phyloP scores from a whole-genome alignment of 1,140 invertebrate species.

The Caerostris extrusa region DNA sequence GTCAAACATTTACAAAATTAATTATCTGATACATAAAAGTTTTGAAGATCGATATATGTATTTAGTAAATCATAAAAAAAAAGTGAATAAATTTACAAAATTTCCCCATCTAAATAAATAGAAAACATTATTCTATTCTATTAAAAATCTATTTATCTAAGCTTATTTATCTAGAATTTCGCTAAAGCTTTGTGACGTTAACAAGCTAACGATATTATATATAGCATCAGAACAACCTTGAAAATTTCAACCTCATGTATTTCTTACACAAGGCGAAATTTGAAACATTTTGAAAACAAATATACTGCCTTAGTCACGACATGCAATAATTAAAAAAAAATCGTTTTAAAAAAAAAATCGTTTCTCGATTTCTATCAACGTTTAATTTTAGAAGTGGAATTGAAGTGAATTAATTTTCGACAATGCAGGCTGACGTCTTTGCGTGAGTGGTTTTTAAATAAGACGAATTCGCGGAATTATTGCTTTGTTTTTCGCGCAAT shows the following conservation, averaged over 20 bases:
- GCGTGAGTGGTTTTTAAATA: background rate
- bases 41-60: no score
- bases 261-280: background rate
- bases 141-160: background rate
- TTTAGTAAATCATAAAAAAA: background rate
- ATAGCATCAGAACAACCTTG: background rate
- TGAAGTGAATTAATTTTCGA: background rate
- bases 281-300: constrained; percentile 2
- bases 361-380: no score
- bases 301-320: background rate
- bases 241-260: background rate
- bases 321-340: background rate
- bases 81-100: background rate
- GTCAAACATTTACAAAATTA: no score
- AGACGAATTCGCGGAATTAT: background rate
- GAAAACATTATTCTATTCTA: background rate
- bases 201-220: background rate
- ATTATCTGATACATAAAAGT: no score
- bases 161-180: background rate
- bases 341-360: background rate
- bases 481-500: background rate
- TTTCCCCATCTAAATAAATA: background rate
- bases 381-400: background rate
- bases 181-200: background rate
- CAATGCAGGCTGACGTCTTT: background rate